Base-by-base conservation (phyloP, 1,140 invertebrate species). In the Glomeris maerens region DNA sequence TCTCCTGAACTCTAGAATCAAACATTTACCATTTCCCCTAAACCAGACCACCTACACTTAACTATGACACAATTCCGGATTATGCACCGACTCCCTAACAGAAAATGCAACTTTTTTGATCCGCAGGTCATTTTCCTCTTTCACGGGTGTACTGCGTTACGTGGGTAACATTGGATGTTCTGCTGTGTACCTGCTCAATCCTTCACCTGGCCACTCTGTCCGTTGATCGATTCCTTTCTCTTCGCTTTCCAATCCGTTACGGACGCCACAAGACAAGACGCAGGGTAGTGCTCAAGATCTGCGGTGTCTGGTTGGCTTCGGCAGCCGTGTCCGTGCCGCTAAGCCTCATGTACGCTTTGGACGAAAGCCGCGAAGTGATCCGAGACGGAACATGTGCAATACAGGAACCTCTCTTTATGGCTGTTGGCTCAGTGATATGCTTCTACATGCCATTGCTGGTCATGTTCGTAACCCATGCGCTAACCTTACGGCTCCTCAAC, bases 191-290 rank as follows among this genome's bases (percentile, higher is more conserved):
- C 0, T 90, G 90, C 0, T 92, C 87, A 47, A 93, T 95, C 61
- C 86, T 95, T 79, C 91, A 96, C 68, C 73, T 96, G 22, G 93
- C 89, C 67, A 94, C 90, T 47, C 94, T 96, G 63, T 88, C 84
- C 57, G 84, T 95, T 55, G 91, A 95, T 70, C 78, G 90, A 57
- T 87, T 84, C 64, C 73, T 89, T 4, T 85, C 82, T 17, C 72
- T 91, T 20, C 74, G 83, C 7, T 88, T 86, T 63, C 85, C 85
- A 0, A 87, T 89, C 81, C 78, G 81, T 60, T 91, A 90, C 59
- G 88, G 87, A 13, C 74, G 87, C 40, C 88, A 91, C 64, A 92
- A 91, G 62, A 90, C 87, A 2, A 77, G 83, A 38, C 73, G 79
- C 47, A 71, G 87, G 53, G 86, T 92, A n/a, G 79, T 79, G 0